Percentiles rank a stretch among this genome's conserved stretches.
Conservation (phyloP, 2,888 invertebrate species). For the Charanyca ferruginea region DNA sequence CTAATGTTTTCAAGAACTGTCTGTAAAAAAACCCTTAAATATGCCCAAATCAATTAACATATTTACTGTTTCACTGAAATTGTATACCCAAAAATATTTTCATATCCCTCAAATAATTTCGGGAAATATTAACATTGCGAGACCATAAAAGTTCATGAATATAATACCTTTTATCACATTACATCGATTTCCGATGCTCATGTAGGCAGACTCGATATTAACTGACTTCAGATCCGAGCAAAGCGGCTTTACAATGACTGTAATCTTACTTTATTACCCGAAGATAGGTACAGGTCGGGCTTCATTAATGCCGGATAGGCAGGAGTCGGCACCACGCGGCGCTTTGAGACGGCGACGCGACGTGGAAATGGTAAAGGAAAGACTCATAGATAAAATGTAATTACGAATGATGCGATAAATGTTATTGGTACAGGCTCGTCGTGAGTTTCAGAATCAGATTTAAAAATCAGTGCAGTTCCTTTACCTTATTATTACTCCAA, state of each 20-base stretch:
- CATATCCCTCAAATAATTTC: constrained; percentile 2
- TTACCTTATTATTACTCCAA: neutral
- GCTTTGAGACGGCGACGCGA: neutral
- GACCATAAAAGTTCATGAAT: constrained; percentile 39
- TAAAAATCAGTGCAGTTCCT: neutral
- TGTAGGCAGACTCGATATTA: constrained; percentile 53
- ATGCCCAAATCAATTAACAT: neutral
- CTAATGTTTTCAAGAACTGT: neutral
- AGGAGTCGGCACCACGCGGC: constrained; percentile 2
- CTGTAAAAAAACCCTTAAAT: neutral
- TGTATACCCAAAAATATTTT: neutral
- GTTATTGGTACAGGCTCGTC: neutral
- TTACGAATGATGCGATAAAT: constrained; percentile 4
- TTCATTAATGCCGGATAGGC: constrained; percentile 77
- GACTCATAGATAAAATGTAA: constrained; percentile 4
- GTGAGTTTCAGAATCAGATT: neutral
- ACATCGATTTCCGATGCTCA: constrained; percentile 50
- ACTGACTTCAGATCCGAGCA: constrained; percentile 56
- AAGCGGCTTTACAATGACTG: constrained; percentile 74
- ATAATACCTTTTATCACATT: constrained; percentile 43
- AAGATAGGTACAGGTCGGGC: constrained; percentile 69
- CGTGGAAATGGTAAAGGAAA: neutral
- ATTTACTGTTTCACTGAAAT: neutral
- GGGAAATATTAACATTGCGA: constrained; percentile 28
- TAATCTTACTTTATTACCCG: constrained; percentile 81